Conservation (phyloP, 2,797 vertebrate genomes). For the Taenioides sp. region DNA sequence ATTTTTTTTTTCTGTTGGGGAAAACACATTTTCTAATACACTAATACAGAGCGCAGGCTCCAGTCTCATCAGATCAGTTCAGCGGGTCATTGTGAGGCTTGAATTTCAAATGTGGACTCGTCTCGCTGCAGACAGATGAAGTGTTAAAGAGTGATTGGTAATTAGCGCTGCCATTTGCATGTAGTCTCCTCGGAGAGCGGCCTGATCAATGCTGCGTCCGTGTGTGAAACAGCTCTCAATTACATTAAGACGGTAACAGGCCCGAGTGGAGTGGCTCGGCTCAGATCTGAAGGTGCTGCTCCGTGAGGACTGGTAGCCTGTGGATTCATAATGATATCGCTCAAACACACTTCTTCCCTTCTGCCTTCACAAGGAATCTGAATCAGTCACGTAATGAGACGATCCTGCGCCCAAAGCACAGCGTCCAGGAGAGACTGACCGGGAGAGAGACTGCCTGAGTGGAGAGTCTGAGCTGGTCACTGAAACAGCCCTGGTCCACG, state of each 20-base stretch:
- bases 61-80: constrained; percentile 58
- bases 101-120: constrained; percentile 63
- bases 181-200: constrained; percentile 59
- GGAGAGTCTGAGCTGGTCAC: constrained; percentile 60
- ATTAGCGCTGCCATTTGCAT: constrained; percentile 76
- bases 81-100: constrained; percentile 59
- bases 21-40: constrained; percentile 56
- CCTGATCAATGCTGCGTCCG: constrained; percentile 72
- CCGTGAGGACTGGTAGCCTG: constrained; percentile 63
- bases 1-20: constrained; percentile 30
- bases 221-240: constrained; percentile 56
- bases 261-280: constrained; percentile 54
- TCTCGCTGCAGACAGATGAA: constrained; percentile 59
- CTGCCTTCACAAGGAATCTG: constrained; percentile 72
- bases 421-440: constrained; percentile 35
- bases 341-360: constrained; percentile 66
- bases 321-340: constrained; percentile 76
- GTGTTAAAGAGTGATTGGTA: constrained; percentile 76
- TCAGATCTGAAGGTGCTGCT: constrained; percentile 60
- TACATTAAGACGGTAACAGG: constrained; percentile 69
- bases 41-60: constrained; percentile 29
- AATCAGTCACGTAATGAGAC: constrained; percentile 75
- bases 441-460: constrained; percentile 55
- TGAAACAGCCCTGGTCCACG: constrained; percentile 66
- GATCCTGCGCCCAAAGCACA: constrained; percentile 46